Evolutionary conservation across 2,888 invertebrate species (phyloP).

Genomic region (Chaetoderma sp.): DNA sequence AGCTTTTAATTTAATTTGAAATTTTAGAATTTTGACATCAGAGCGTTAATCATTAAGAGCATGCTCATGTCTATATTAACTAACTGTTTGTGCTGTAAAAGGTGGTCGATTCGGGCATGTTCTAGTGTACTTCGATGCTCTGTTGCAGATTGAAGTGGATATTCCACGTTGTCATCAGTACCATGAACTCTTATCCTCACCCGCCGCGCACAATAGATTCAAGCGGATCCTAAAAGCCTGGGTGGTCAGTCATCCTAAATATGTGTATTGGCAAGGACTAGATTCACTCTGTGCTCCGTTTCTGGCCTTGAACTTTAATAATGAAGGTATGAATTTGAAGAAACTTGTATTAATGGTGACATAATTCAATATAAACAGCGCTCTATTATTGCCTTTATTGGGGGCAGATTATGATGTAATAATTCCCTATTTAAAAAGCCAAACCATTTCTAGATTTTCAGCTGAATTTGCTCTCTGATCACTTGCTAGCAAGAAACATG

Average conservation of each 20-base stretch:
- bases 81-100: too few species aligned
- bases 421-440: too few species aligned
- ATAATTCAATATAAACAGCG: background rate
- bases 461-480: too few species aligned
- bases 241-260: slow-evolving; percentile 92
- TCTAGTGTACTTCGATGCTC: too few species aligned
- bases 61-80: too few species aligned
- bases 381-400: background rate
- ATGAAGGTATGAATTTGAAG: slow-evolving; percentile 81
- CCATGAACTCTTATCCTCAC: slow-evolving; percentile 94
- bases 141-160: slow-evolving; percentile 92
- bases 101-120: too few species aligned
- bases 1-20: too few species aligned
- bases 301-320: slow-evolving; percentile 93
- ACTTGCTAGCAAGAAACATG: too few species aligned
- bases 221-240: slow-evolving; percentile 96
- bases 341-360: background rate
- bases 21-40: too few species aligned
- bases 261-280: slow-evolving; percentile 99
- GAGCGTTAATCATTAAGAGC: too few species aligned
- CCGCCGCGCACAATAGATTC: slow-evolving; percentile 90
- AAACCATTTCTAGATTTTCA: too few species aligned
- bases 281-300: slow-evolving; percentile 99
- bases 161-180: slow-evolving; percentile 99
- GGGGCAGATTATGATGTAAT: too few species aligned